Conservation (phyloP, 2,888 invertebrate species). For the Beris chalybata region DNA sequence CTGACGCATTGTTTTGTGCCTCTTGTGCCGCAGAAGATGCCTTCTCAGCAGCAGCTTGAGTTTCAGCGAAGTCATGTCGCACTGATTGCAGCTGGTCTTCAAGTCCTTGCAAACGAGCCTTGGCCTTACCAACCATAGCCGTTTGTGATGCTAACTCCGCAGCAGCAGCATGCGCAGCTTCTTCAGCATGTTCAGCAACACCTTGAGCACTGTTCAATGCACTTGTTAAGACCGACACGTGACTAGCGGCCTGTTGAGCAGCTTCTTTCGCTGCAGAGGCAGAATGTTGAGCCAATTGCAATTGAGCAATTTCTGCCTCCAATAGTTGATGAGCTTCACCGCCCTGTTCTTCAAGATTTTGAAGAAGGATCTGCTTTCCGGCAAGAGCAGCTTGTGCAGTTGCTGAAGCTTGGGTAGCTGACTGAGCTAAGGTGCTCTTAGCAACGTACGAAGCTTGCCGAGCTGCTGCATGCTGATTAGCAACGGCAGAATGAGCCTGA, state of each 20-base stretch:
- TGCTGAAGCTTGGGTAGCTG: conserved; percentile 67
- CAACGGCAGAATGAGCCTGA: conserved; percentile 68
- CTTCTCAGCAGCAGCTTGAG: conserved; percentile 68
- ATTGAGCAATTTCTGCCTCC: conserved; percentile 69
- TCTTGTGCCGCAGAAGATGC: conserved; percentile 65
- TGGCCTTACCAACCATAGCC: conserved; percentile 73
- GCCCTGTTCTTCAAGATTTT: conserved; percentile 69
- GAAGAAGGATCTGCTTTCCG: conserved; percentile 64
- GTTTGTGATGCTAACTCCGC: conserved; percentile 73
- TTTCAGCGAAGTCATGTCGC: conserved; percentile 70
- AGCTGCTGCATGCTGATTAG: conserved; percentile 69
- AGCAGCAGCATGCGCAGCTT: conserved; percentile 70
- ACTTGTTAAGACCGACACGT: conserved; percentile 66
- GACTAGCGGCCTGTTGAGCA: conserved; percentile 70
- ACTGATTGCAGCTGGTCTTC: conserved; percentile 68
- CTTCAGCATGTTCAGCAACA: conserved; percentile 65
- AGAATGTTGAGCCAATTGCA: conserved; percentile 69
- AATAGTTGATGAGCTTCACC: conserved; percentile 68
- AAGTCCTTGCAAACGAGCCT: conserved; percentile 64
- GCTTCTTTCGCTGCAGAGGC: conserved; percentile 67
- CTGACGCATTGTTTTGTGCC: conserved; percentile 71
- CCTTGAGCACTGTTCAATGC: conserved; percentile 70
- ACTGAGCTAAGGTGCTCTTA: conserved; percentile 72
- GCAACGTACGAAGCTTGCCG: conserved; percentile 67
- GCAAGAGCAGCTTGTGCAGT: conserved; percentile 64